phyloP scores from a whole-genome alignment of 2,113 vertebrate species.

The Coreoperca whiteheadi region DNA sequence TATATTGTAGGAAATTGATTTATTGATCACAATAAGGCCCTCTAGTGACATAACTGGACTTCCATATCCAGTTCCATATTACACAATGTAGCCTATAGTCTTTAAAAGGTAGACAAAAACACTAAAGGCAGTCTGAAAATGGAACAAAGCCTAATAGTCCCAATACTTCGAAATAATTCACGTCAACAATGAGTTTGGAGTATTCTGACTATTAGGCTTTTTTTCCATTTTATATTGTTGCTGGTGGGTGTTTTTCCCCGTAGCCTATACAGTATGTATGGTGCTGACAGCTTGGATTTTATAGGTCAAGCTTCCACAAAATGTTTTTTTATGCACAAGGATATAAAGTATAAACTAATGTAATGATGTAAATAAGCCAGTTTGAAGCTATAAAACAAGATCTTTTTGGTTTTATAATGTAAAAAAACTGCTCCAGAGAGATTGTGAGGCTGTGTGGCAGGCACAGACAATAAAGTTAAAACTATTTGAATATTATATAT shows the following conservation, averaged over 20 bases:
- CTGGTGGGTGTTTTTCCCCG: too few relatives aligned
- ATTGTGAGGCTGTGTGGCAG: neutral
- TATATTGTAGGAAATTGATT: neutral
- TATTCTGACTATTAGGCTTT: neutral
- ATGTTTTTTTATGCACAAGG: neutral
- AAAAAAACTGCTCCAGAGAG: neutral
- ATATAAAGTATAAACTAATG: neutral
- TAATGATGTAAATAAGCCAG: neutral
- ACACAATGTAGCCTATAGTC: too few relatives aligned
- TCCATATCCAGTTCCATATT: too few relatives aligned
- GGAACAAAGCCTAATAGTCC: too few relatives aligned
- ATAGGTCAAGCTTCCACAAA: neutral
- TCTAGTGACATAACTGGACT: too few relatives aligned
- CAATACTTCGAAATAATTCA: neutral
- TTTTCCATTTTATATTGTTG: neutral
- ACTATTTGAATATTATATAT: neutral
- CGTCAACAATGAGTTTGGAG: neutral
- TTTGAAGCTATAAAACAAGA: neutral
- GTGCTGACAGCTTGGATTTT: neutral
- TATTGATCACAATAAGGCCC: neutral
- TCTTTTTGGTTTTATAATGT: neutral
- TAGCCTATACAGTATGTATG: neutral
- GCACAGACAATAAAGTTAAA: neutral
- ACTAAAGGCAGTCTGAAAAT: neutral
- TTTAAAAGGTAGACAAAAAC: too few relatives aligned